A percentile compares a stretch with the other conserved stretches of the same genome.
Evolutionary conservation across 2,888 invertebrate genomes (phyloP).

Genomic region (Drosophila neonasuta): DNA sequence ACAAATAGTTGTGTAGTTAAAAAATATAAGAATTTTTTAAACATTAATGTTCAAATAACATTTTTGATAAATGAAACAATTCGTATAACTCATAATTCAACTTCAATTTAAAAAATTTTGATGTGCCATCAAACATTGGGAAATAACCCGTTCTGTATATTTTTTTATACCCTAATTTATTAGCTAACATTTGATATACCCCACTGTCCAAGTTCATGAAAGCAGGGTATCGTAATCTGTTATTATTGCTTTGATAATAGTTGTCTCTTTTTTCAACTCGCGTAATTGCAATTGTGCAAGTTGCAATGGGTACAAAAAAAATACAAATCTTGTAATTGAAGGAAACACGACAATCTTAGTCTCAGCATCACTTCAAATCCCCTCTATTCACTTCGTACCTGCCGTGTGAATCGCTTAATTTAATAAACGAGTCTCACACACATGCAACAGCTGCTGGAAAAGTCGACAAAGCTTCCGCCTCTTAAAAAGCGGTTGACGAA

Average conservation of each 20-base stretch:
- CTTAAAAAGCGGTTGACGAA: constrained; percentile 49
- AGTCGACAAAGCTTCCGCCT: constrained; percentile 57
- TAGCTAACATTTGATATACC: not conserved
- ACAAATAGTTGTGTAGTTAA: too few species aligned
- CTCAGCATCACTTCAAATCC: not conserved
- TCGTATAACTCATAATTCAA: too few species aligned
- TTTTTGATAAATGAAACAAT: too few species aligned
- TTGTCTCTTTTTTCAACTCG: not conserved
- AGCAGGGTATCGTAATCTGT: not conserved
- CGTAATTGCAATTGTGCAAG: constrained; percentile 20
- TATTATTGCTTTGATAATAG: constrained; percentile 2
- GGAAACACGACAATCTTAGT: constrained; percentile 33
- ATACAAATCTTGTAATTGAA: constrained; percentile 24
- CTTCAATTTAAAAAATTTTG: too few species aligned
- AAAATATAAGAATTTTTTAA: too few species aligned
- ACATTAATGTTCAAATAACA: too few species aligned
- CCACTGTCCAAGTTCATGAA: not conserved
- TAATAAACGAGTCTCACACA: constrained; percentile 47
- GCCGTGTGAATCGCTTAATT: constrained; percentile 36
- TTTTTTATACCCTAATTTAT: not conserved
- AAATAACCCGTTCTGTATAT: not conserved
- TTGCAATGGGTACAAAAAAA: constrained; percentile 6
- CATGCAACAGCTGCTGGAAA: constrained; percentile 38
- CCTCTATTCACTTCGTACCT: not conserved
- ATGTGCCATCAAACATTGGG: too few species aligned